phyloP scores from a whole-genome alignment of 2,797 vertebrate genomes.

The Oreonectes daqikongensis region DNA sequence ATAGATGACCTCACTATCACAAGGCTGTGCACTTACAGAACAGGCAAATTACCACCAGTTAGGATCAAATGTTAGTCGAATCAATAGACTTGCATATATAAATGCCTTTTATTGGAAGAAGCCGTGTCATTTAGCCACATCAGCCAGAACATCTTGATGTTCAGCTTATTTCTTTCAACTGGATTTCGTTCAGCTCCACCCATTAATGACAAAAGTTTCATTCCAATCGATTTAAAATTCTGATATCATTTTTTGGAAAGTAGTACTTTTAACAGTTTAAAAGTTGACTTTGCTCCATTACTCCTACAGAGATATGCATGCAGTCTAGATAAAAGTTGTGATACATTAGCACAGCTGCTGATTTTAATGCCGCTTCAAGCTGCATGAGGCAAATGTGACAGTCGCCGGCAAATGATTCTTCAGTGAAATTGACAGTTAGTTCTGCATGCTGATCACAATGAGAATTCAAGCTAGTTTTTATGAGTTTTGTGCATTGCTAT shows the following conservation, averaged over 20 bases:
- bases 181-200: background rate
- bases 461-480: background rate
- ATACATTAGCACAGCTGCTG: conserved; percentile 2
- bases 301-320: background rate
- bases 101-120: conserved; percentile 6
- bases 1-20: conserved; percentile 18
- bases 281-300: conserved; percentile 3
- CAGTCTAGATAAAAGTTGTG: background rate
- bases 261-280: background rate
- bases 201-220: conserved; percentile 8
- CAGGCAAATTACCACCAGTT: conserved; percentile 23
- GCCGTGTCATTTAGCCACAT: conserved; percentile 9
- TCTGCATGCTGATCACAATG: conserved; percentile 16
- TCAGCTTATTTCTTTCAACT: conserved; percentile 7
- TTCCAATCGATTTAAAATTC: conserved; percentile 1
- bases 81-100: conserved; percentile 29
- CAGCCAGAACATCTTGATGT: conserved; percentile 19
- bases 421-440: background rate
- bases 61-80: conserved; percentile 37
- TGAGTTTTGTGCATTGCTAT: background rate
- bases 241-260: conserved; percentile 1
- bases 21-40: conserved; percentile 22
- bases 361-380: conserved; percentile 18
- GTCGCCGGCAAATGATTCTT: too few relatives aligned
- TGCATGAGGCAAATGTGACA: conserved; percentile 1